These are phyloP conservation scores for Pristionchus exspectatus DNA, from an alignment of 2,888 invertebrate species.

Conservation along the genomic window DNA sequence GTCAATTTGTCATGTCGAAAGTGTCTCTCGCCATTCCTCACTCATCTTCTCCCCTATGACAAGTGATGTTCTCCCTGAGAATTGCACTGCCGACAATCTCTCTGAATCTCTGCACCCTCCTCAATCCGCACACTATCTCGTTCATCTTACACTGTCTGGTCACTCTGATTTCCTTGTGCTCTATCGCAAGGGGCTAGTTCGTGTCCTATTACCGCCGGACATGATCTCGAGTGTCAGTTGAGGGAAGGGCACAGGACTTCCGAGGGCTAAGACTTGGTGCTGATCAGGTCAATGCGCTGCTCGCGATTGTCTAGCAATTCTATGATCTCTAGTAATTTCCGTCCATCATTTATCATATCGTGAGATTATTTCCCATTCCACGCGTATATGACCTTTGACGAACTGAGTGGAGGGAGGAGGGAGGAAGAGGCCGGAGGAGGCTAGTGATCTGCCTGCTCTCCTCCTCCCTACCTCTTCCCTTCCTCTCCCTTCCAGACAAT, in stretches of 20 bases:
- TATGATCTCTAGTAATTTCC: too few species aligned
- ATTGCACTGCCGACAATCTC: neutral
- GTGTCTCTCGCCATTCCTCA: neutral
- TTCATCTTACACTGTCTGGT: neutral
- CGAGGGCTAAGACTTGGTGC: neutral
- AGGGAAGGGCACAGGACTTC: neutral
- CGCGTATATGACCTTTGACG: too few species aligned
- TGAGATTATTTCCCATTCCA: too few species aligned
- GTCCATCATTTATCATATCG: too few species aligned
- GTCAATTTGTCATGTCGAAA: conserved; percentile 29
- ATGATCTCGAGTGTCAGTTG: conserved; percentile 34
- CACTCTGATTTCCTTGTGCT: neutral
- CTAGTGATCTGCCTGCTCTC: too few species aligned
- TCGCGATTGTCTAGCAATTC: too few species aligned
- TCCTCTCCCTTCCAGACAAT: too few species aligned
- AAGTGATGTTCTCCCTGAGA: conserved; percentile 18
- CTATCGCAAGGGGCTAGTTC: neutral
- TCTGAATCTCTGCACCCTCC: neutral
- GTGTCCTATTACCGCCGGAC: conserved; percentile 24
- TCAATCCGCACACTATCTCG: neutral
- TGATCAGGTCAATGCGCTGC: neutral
- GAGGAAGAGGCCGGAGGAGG: too few species aligned
- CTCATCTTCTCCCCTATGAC: conserved; percentile 28
- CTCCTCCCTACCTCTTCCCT: too few species aligned
- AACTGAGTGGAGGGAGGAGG: too few species aligned